These are phyloP conservation scores for Erebia palarica DNA, from an alignment of 2,888 invertebrate species.

Conservation along the genomic window DNA sequence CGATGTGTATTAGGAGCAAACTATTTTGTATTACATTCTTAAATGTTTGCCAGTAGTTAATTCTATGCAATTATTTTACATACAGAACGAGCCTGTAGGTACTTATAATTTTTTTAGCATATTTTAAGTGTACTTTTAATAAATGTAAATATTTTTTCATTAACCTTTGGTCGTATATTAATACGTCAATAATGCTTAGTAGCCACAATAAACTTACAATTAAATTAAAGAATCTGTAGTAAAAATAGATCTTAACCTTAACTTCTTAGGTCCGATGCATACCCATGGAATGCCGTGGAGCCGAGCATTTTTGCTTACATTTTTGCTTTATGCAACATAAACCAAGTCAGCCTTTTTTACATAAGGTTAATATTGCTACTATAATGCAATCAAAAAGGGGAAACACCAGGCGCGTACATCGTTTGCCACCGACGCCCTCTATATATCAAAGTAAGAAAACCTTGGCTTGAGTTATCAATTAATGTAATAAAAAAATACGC, in stretches of 20 bases:
- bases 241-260: not conserved
- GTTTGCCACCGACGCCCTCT: too few relatives aligned
- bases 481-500: too few relatives aligned
- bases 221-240: not conserved
- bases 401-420: too few relatives aligned
- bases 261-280: not conserved
- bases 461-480: too few relatives aligned
- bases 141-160: constrained; percentile 7
- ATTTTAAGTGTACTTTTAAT: not conserved
- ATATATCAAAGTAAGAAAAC: too few relatives aligned
- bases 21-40: not conserved
- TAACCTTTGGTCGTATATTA: constrained; percentile 13
- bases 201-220: constrained; percentile 2
- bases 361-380: too few relatives aligned
- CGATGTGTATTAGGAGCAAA: not conserved
- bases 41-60: not conserved
- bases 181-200: constrained; percentile 1
- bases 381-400: too few relatives aligned
- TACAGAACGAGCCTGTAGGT: not conserved
- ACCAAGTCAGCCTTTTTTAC: too few relatives aligned
- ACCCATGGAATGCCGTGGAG: too few relatives aligned
- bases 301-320: too few relatives aligned
- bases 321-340: too few relatives aligned
- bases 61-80: not conserved
- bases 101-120: not conserved